Evolutionary conservation across 2,113 vertebrate species (phyloP).

Genomic region (Chloropsis hardwickii): DNA sequence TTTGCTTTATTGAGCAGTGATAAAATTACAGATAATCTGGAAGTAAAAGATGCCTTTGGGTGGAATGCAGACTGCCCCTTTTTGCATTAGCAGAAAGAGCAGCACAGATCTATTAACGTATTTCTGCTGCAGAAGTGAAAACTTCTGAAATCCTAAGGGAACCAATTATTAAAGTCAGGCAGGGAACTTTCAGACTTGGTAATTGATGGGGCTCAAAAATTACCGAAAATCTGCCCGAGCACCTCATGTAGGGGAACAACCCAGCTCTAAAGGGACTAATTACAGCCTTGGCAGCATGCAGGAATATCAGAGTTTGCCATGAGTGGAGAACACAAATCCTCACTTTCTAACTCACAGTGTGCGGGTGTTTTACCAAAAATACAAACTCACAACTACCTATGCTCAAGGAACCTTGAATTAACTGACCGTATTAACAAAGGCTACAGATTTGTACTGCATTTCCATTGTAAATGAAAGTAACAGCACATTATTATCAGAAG

Average conservation of each 20-base stretch:
- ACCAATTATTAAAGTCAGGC: neutral
- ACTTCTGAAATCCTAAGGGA: neutral
- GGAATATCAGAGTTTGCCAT: neutral
- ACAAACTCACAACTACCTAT: neutral
- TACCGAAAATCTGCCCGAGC: neutral
- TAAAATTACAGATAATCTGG: neutral
- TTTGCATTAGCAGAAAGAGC: neutral
- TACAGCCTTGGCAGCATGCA: neutral
- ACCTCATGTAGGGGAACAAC: neutral
- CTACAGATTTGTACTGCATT: neutral
- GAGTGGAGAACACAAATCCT: neutral
- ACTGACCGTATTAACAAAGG: rapidly evolving
- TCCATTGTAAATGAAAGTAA: neutral
- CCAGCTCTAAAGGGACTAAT: neutral
- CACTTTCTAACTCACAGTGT: neutral
- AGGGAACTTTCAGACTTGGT: neutral
- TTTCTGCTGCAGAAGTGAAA: neutral
- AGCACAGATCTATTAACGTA: neutral
- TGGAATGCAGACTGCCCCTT: neutral
- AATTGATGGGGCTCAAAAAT: neutral
- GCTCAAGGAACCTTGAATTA: neutral
- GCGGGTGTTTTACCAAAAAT: neutral
- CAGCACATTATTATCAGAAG: rapidly evolving
- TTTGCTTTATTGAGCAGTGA: neutral
- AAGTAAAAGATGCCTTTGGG: neutral